phyloP scores from a whole-genome alignment of 2,113 vertebrate species.

The Leptobrachium ailaonicum region DNA sequence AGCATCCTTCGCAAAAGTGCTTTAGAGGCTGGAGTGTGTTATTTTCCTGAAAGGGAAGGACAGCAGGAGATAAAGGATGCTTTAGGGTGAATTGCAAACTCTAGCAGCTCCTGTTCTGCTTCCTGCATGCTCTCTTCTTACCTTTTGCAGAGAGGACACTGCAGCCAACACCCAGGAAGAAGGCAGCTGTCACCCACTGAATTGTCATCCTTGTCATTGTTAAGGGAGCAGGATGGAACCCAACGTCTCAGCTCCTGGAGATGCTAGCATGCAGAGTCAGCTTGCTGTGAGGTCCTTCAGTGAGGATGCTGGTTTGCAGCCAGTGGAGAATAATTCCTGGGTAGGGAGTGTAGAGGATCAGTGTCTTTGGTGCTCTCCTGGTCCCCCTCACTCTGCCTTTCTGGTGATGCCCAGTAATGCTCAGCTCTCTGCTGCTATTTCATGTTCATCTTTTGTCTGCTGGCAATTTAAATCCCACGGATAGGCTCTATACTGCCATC shows the following conservation, averaged over 20 bases:
- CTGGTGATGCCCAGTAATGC: constrained; percentile 42
- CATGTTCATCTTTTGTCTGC: constrained; percentile 36
- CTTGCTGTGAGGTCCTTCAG: constrained; percentile 22
- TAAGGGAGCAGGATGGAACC: constrained; percentile 14
- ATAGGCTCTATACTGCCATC: constrained; percentile 47
- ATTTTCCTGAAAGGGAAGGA: not conserved
- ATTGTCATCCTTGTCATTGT: constrained; percentile 35
- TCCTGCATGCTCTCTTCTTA: constrained; percentile 12
- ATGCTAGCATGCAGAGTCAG: constrained; percentile 19
- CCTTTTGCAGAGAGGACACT: constrained; percentile 36
- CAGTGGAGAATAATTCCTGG: constrained; percentile 27
- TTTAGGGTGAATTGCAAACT: constrained; percentile 11
- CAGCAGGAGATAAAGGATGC: not conserved
- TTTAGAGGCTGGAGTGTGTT: not conserved
- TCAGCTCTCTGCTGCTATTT: constrained; percentile 44
- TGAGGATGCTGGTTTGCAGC: constrained; percentile 21
- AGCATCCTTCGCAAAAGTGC: constrained; percentile 6
- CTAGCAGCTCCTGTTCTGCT: not conserved
- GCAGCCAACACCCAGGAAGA: constrained; percentile 46
- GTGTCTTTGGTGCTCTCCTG: constrained; percentile 22
- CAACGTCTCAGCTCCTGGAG: constrained; percentile 17
- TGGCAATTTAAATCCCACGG: constrained; percentile 28
- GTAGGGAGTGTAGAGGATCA: constrained; percentile 45
- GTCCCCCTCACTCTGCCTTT: constrained; percentile 13
- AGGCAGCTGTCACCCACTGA: constrained; percentile 42